Evolutionary conservation across 2,797 vertebrate species (phyloP).

Genomic region (Intellagama lesueurii): DNA sequence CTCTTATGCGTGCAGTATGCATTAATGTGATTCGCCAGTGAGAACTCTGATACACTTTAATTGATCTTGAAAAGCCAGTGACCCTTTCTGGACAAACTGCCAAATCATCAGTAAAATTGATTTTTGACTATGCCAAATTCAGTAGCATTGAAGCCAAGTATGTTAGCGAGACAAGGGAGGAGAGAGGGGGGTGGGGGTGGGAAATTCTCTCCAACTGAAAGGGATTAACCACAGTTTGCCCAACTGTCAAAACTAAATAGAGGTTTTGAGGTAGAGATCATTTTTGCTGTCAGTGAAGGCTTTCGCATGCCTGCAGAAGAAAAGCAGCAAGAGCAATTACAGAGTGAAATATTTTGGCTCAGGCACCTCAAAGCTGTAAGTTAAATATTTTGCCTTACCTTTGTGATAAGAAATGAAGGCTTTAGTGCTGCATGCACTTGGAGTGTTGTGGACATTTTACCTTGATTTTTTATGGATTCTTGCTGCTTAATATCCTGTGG

Average conservation of each 20-base stretch:
- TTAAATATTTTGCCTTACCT: background rate
- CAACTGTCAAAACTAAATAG: background rate
- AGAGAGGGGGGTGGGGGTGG: background rate
- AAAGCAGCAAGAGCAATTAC: slow-evolving; percentile 7
- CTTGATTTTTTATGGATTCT: slow-evolving; percentile 6
- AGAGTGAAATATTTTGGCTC: slow-evolving; percentile 16
- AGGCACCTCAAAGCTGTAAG: background rate
- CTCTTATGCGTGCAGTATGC: background rate
- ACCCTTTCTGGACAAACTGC: slow-evolving; percentile 8
- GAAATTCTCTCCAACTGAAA: slow-evolving; percentile 9
- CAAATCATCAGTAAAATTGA: background rate
- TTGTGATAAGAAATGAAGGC: slow-evolving; percentile 14
- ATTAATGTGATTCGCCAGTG: slow-evolving; percentile 16
- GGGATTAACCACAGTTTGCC: background rate
- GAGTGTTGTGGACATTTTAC: background rate
- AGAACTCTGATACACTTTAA: background rate
- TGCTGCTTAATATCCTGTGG: background rate
- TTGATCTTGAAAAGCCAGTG: background rate
- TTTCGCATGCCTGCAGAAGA: background rate
- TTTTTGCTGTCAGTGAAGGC: background rate
- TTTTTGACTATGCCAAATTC: slow-evolving; percentile 9
- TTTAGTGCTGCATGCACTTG: accelerated
- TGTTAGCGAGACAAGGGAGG: background rate
- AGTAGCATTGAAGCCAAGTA: slow-evolving; percentile 15
- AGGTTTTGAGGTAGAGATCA: background rate